Percentiles rank a stretch among this genome's conserved stretches.
Conservation (phyloP, 2,797 vertebrate species). For the Aotus griseimembra region DNA sequence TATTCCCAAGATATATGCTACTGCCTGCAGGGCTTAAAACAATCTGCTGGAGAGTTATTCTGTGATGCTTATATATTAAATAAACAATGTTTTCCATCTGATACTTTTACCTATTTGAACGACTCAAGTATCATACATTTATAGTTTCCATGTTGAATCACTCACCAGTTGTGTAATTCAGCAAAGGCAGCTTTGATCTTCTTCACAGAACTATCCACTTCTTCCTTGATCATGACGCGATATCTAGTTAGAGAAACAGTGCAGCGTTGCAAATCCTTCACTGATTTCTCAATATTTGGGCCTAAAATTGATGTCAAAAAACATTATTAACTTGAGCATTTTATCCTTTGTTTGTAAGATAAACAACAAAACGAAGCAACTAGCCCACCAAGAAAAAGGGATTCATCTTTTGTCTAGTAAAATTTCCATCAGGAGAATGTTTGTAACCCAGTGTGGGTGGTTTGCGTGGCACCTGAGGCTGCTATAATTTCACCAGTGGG, state of each 20-base stretch:
- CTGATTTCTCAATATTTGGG: conserved; percentile 88
- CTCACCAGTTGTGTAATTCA: conserved; percentile 88
- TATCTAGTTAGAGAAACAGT: conserved; percentile 89
- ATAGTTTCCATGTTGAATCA: background rate
- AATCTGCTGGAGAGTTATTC: background rate
- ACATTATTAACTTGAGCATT: conserved; percentile 39
- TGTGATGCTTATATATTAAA: background rate
- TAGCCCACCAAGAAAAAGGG: background rate
- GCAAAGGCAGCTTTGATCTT: conserved; percentile 90
- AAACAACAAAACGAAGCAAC: conserved; percentile 10
- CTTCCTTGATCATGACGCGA: conserved; percentile 88
- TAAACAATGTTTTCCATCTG: background rate
- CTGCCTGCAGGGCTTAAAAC: conserved; percentile 47
- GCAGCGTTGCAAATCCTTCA: conserved; percentile 89
- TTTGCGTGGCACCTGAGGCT: background rate
- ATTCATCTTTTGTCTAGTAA: background rate
- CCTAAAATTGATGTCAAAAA: conserved; percentile 82
- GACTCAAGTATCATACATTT: background rate
- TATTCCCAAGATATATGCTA: conserved; percentile 26
- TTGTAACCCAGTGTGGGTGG: background rate
- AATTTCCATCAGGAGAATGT: background rate
- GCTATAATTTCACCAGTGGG: background rate
- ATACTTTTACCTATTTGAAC: background rate
- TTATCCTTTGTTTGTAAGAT: conserved; percentile 16
- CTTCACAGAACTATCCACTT: conserved; percentile 89